Evolutionary conservation across 2,113 vertebrate genomes (phyloP), one percentile per base, ranked within the genome.

Genomic region (Phaetusa simplex): DNA sequence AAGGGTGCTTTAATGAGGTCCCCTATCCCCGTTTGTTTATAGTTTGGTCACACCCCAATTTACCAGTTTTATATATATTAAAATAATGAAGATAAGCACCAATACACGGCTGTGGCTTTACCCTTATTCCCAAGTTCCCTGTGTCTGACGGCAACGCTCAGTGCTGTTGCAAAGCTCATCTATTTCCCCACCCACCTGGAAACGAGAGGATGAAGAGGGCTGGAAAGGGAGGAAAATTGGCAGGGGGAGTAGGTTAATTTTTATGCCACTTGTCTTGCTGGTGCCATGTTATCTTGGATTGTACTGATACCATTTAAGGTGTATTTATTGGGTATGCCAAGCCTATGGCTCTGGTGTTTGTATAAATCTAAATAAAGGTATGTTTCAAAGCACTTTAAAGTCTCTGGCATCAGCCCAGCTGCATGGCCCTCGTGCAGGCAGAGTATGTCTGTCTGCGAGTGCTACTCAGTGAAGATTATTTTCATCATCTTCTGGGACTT

Each of bases 131-230:
- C 12, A 17, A 38, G 26, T 15, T 69, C 77, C 82, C 22, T 9
- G 1, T 20, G n/a, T 32, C 45, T 67, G 81, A 50, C 0, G 2
- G 38, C 70, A 79, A n/a, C 3, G 0, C 36, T 66, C 38, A 6
- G 49, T 14, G 81, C 58, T 73, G 36, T 21, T 64, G 38, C 64
- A 66, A 23, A 83, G 36, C 86, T 86, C 76, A 32, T 32, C 2
- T 5, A 6, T 65, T 65, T 92, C 86, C 76, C 21, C 82, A 59
- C 38, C n/a, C 49, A 45, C 59, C 69, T 91, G 88, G 72, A 65
- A 78, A 30, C 4, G 21, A 1, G 4, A 8, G 90, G 13, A 11
- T n/a, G 52, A 56, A 59, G 49, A 71, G 34, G 49, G 49, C 34
- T 95, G 83, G 64, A 47, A 74, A 61, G 22, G 62, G 50, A 56